Evolutionary conservation across 2,888 invertebrate genomes (phyloP), one percentile per base, ranked within the genome.

Genomic region (Phaonia tiefii): DNA sequence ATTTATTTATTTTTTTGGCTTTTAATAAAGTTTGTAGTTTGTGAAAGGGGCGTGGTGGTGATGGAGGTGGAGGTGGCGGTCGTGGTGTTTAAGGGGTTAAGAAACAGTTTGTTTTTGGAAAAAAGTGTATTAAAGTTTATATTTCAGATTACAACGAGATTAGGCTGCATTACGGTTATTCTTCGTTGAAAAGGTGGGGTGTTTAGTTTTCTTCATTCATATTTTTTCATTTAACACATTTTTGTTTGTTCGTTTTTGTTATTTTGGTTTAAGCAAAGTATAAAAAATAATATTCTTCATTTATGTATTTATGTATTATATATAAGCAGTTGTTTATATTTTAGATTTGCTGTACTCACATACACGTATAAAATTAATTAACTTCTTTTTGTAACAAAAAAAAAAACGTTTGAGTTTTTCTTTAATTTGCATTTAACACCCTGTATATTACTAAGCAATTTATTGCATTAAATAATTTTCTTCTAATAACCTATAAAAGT

Each of bases 341-440:
- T 70, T 31, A n/a, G 4, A 31, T 31, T 31, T 31, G 31, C 31
- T 31, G 67, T 75, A 73, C 71, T 71, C 74, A 77, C 86, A 85
- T 86, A 86, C n/a, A n/a, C 83, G 85, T 84, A 87, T 86, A 87
- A 86, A 82, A 86, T 85, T 86, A 87, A 86, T 86, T 83, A 86
- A 79, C 82, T 49, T 78, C 39, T 81, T 79, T 56, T 31, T 31
- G 31, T 31, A 80, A 56, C 49, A 73, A 78, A 81, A 37, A 42
- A n/a, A 58, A 80, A 79, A 70, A 58, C 60, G 20, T 73, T 76
- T 74, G 10, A 70, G 11, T 44, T 37, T 65, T 75, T 56, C 37
- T 51, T 72, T 80, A 67, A 31, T 75, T 72, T 66, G 51, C 63
- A 22, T 63, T 60, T 78, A 81, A 81, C 81, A 81, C 81, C 81